phyloP scores from a whole-genome alignment of 2,888 invertebrate species.

The Chymomyza caudatula region DNA sequence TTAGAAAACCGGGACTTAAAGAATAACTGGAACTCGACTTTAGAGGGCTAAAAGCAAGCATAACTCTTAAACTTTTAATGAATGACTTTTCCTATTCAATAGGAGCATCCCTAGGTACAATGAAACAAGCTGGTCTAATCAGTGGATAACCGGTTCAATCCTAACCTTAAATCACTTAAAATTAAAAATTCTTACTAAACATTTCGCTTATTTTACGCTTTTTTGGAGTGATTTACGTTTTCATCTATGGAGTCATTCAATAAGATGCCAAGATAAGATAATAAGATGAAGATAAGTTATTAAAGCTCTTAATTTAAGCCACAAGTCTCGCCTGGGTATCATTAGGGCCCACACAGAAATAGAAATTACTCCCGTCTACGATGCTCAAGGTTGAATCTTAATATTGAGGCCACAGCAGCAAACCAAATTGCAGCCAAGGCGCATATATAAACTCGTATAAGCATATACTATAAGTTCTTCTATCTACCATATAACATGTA shows the following conservation, averaged over 20 bases:
- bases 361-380: slow-evolving; percentile 51
- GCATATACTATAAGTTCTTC: slow-evolving; percentile 7
- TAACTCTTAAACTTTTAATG: no score
- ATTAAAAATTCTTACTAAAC: no score
- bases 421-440: slow-evolving; percentile 27
- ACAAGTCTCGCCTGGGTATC: slow-evolving; percentile 10
- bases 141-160: no score
- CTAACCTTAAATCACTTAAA: no score
- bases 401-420: slow-evolving; percentile 35
- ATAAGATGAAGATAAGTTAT: slow-evolving; percentile 15
- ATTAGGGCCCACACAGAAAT: slow-evolving; percentile 34
- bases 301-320: slow-evolving; percentile 22
- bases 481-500: slow-evolving; percentile 42
- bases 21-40: no score
- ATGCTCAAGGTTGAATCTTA: slow-evolving; percentile 66
- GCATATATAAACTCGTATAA: neutral
- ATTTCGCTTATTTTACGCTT: no score
- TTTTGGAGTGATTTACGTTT: no score
- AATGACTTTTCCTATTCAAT: no score
- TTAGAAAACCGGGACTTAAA: no score
- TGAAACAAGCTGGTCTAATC: no score
- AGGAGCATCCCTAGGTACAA: no score
- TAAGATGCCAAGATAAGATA: slow-evolving; percentile 18
- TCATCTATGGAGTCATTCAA: slow-evolving; percentile 22
- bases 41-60: no score